Base-by-base conservation (phyloP, 2,797 vertebrate genomes). In the Eulemur mongoz region DNA sequence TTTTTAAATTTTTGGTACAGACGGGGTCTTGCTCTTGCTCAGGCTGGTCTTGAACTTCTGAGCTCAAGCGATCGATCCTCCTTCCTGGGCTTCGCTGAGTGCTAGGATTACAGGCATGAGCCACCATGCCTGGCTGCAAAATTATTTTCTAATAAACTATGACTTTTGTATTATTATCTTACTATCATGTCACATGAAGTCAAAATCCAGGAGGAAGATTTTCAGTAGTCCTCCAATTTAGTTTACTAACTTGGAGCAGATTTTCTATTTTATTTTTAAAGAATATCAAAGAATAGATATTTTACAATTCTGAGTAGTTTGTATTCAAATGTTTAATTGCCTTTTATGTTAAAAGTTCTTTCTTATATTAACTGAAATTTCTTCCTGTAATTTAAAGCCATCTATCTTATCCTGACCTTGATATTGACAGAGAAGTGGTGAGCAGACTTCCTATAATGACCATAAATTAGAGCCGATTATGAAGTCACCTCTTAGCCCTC, bases 251-350 rank as follows among this genome's bases (percentile, higher is more conserved):
- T 86, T 91, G 72, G 7, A 78, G 13, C 30, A 90, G 7, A 88
- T 81, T 89, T 96, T 95, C 43, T 43, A 92, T 63, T 94, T 93
- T 84, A 95, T 52, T 93, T 95, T 95, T 91, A 94, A 94, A 95
- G 81, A 89, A 54, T 81, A 67, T 61, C 17, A 93, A 95, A 91
- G 38, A 81, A 95, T 94, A 52, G 94, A 93, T 50, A 45, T 30
- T 67, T 92, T 76, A 40, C 14, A 38, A 83, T 78, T 63, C 15
- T 91, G 4, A 22, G 17, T 91, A 79, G 38, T 61, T 85, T 78
- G 81, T 59, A 93, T 35, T 87, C n/a, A 96, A 96, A 93, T 35
- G 35, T 70, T 93, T 96, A 90, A 79, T 93, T 92, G 4, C 10
- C 63, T 91, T 89, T 80, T 82, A 95, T 76, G 13, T 92, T 48